Conservation (phyloP, 2,113 vertebrate species). For the Pteronura brasiliensis region DNA sequence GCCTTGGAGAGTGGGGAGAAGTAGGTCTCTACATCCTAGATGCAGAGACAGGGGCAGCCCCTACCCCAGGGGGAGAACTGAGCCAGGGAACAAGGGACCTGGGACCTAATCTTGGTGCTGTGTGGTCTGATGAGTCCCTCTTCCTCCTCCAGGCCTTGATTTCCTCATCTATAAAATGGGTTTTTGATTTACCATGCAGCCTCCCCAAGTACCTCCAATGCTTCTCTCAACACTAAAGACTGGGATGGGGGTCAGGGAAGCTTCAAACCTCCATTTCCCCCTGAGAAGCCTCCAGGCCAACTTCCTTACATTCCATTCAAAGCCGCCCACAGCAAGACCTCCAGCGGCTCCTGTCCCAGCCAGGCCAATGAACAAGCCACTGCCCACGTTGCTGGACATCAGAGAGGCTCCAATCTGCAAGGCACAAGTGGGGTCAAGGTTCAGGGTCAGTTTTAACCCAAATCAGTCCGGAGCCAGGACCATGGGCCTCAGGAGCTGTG, state of each 20-base stretch:
- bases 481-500: neutral
- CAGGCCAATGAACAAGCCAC: constrained; percentile 93
- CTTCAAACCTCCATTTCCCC: neutral
- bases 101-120: neutral
- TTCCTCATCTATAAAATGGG: neutral
- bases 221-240: neutral
- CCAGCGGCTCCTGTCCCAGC: constrained; percentile 95
- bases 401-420: constrained; percentile 94
- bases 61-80: neutral
- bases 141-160: neutral
- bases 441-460: neutral
- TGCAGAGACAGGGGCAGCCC: neutral
- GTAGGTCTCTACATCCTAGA: neutral
- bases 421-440: neutral
- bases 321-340: constrained; percentile 94
- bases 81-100: neutral
- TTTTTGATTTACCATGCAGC: neutral
- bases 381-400: constrained; percentile 98
- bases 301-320: constrained; percentile 94
- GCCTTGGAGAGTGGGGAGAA: constrained; percentile 81
- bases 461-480: neutral
- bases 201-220: neutral
- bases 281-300: neutral
- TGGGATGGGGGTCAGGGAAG: neutral
- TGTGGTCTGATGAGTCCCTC: neutral